Percentiles rank a stretch among this genome's conserved stretches.
Evolutionary conservation across 2,888 invertebrate genomes (phyloP).

Genomic region (Hedychridium roseum): DNA sequence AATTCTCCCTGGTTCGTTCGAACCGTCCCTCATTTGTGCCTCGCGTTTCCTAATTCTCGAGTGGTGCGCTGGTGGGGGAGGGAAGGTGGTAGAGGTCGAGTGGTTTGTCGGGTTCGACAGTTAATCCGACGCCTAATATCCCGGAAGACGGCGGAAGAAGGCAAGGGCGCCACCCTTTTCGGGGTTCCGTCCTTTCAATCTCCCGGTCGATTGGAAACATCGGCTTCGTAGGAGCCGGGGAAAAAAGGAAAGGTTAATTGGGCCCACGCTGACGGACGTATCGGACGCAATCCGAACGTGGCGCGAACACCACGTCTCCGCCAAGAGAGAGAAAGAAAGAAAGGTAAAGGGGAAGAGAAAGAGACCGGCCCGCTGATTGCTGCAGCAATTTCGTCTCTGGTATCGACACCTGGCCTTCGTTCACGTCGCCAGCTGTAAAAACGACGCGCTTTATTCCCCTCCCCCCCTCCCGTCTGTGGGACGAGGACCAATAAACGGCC

Average conservation of each 20-base stretch:
- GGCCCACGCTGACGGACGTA: slow-evolving; percentile 45
- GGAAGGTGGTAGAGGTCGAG: slow-evolving; percentile 30
- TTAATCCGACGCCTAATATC: slow-evolving; percentile 55
- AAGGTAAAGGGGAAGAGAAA: slow-evolving; percentile 11
- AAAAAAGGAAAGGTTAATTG: slow-evolving; percentile 49
- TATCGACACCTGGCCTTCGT: slow-evolving; percentile 8
- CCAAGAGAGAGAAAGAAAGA: too few relatives aligned
- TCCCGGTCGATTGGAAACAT: slow-evolving; percentile 48
- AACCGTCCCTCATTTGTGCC: background rate
- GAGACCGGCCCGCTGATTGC: slow-evolving; percentile 25
- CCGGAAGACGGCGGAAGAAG: slow-evolving; percentile 32
- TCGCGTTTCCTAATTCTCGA: background rate
- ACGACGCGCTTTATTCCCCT: background rate
- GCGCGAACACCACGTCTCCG: slow-evolving; percentile 14
- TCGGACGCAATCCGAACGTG: slow-evolving; percentile 44
- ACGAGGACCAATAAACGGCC: too few relatives aligned
- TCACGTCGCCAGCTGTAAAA: background rate
- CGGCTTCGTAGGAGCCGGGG: slow-evolving; percentile 7
- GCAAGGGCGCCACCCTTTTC: slow-evolving; percentile 35
- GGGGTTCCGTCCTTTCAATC: slow-evolving; percentile 46
- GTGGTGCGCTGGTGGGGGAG: background rate
- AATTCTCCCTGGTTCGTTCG: background rate
- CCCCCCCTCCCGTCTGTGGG: too few relatives aligned
- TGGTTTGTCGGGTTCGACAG: slow-evolving; percentile 49
- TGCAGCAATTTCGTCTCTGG: slow-evolving; percentile 19